Conservation (phyloP, 2,797 vertebrate genomes). For the Salmo trutta region DNA sequence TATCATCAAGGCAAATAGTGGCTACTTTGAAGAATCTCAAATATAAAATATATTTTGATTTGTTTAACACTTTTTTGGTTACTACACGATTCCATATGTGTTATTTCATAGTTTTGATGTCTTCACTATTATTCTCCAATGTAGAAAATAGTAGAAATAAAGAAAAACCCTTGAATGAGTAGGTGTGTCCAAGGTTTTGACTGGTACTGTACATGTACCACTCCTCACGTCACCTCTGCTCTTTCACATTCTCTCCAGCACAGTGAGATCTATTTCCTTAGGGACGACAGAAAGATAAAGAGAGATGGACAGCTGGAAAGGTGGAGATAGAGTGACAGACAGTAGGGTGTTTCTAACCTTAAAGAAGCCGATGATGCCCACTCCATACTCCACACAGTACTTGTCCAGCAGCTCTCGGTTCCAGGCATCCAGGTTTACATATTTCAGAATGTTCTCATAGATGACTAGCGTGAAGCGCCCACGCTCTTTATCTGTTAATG, state of each 20-base stretch:
- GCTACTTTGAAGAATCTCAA: no score
- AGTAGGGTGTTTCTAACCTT: constrained; percentile 77
- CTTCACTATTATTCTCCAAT: no score
- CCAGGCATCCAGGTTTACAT: constrained; percentile 97
- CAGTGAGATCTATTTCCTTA: background rate
- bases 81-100: no score
- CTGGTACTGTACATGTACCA: no score
- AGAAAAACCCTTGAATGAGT: no score
- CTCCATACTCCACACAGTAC: constrained; percentile 97
- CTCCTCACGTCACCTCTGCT: constrained; percentile 24
- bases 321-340: background rate
- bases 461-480: constrained; percentile 95
- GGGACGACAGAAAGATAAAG: constrained; percentile 9
- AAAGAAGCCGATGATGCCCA: constrained; percentile 98
- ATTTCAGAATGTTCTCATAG: constrained; percentile 98
- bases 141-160: no score
- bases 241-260: background rate
- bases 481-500: constrained; percentile 92
- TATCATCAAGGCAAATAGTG: no score
- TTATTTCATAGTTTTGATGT: no score
- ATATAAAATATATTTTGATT: no score
- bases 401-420: constrained; percentile 99
- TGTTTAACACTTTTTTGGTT: no score
- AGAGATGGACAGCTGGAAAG: constrained; percentile 16
- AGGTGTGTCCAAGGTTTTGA: no score